Percentiles rank a stretch among this genome's conserved stretches.
Conservation (phyloP, 2,888 invertebrate genomes). For the Drosophila emarginata region DNA sequence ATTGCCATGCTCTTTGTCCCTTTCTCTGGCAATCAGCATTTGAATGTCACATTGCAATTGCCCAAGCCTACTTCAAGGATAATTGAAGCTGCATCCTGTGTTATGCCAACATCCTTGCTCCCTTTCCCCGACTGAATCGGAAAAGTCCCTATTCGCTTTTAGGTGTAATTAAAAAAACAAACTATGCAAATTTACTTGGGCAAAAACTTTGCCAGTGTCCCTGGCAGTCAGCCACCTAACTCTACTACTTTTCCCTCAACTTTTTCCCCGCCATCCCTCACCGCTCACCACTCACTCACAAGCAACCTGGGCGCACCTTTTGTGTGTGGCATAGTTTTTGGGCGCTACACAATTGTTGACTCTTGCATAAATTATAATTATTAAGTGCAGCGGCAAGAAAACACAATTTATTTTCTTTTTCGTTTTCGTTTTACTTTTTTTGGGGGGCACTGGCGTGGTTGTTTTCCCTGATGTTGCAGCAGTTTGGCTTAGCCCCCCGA, state of each 20-base stretch:
- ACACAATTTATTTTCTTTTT: slow-evolving; percentile 44
- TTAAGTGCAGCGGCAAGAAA: slow-evolving; percentile 54
- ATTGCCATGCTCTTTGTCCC: not conserved
- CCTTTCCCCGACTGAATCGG: slow-evolving; percentile 3
- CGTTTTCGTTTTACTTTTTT: slow-evolving; percentile 32
- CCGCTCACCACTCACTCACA: not conserved
- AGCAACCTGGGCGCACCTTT: slow-evolving; percentile 26
- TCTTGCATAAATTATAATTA: slow-evolving; percentile 67
- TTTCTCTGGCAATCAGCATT: not conserved
- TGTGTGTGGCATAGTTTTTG: slow-evolving; percentile 24
- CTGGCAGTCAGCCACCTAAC: slow-evolving; percentile 4
- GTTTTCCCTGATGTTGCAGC: slow-evolving; percentile 20
- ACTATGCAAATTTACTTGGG: slow-evolving; percentile 38
- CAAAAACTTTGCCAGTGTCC: slow-evolving; percentile 29
- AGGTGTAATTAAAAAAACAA: slow-evolving; percentile 31
- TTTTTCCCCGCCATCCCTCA: not conserved
- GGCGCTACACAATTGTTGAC: slow-evolving; percentile 54
- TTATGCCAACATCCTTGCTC: not conserved
- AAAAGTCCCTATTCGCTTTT: slow-evolving; percentile 14
- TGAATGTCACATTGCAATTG: slow-evolving; percentile 9
- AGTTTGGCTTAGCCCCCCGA: slow-evolving; percentile 36
- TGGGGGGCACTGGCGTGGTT: slow-evolving; percentile 16
- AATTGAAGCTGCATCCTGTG: slow-evolving; percentile 16
- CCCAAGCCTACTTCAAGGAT: slow-evolving; percentile 7
- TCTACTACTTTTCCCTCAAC: not conserved